phyloP scores from a whole-genome alignment of 1,140 invertebrate genomes.

The Drosophila littoralis region DNA sequence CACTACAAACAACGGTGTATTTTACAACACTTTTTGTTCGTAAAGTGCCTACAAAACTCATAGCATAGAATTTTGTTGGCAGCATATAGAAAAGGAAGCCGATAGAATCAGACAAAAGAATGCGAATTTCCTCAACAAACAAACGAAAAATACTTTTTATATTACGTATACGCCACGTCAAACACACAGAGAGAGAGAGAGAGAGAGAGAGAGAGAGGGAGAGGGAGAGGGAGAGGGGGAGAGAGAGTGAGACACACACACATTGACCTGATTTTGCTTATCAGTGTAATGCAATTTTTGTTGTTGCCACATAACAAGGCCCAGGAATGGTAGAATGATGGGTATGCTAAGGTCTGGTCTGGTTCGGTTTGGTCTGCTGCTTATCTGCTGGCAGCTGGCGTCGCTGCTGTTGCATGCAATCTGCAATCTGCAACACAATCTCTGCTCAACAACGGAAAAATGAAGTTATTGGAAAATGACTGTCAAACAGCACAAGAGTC shows the following conservation, averaged over 20 bases:
- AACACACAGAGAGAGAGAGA: neutral
- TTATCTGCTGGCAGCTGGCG: constrained; percentile 39
- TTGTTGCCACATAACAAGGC: constrained; percentile 59
- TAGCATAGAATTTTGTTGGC: neutral
- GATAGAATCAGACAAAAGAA: constrained; percentile 50
- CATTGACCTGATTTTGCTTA: constrained; percentile 77
- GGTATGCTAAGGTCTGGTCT: constrained; percentile 4
- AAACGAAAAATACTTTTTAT: constrained; percentile 69
- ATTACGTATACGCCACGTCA: constrained; percentile 71
- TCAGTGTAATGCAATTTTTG: constrained; percentile 71
- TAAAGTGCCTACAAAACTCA: too few species aligned
- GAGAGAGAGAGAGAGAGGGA: neutral
- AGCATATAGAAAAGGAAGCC: constrained; percentile 16
- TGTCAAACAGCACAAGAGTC: constrained; percentile 59
- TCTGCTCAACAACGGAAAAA: constrained; percentile 81
- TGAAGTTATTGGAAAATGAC: constrained; percentile 82
- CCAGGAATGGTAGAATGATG: constrained; percentile 10
- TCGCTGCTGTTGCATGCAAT: constrained; percentile 47
- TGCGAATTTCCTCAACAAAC: constrained; percentile 50
- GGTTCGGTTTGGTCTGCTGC: constrained; percentile 8
- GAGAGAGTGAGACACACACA: neutral
- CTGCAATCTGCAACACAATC: constrained; percentile 80
- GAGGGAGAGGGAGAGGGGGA: neutral
- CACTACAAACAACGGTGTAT: neutral
- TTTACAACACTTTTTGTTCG: neutral